Conservation (phyloP, 2,113 vertebrate genomes). For the Argyrosomus japonicus region DNA sequence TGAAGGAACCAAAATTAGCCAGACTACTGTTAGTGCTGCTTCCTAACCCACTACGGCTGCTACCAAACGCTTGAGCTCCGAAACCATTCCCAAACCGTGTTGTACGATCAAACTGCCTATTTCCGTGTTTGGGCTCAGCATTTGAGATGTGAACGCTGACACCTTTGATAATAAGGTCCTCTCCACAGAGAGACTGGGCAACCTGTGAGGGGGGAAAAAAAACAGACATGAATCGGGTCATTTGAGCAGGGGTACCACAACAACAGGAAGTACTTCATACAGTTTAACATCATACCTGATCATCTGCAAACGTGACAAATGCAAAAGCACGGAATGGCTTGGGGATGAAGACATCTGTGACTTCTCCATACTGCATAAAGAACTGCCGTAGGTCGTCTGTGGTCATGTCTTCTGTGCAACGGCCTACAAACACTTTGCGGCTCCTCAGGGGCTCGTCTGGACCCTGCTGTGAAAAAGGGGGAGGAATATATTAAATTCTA, state of each 20-base stretch:
- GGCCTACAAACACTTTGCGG: constrained; percentile 97
- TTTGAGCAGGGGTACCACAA: background rate
- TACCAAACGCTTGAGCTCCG: constrained; percentile 94
- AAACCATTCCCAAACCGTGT: constrained; percentile 91
- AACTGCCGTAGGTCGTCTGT: constrained; percentile 95
- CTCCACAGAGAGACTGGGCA: constrained; percentile 96
- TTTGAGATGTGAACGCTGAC: constrained; percentile 99
- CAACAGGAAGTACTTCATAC: background rate
- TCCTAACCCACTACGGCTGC: constrained; percentile 90
- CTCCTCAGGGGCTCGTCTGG: constrained; percentile 95
- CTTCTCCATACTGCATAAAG: constrained; percentile 98
- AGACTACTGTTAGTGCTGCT: constrained; percentile 84
- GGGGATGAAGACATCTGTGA: constrained; percentile 99
- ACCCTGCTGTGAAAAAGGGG: constrained; percentile 86
- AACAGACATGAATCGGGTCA: background rate
- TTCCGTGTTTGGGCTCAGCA: constrained; percentile 98
- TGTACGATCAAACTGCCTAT: constrained; percentile 94
- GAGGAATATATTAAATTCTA: background rate
- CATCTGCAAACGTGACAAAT: constrained; percentile 98
- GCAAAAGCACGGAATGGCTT: constrained; percentile 98
- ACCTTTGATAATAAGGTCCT: constrained; percentile 99
- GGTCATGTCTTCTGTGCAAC: constrained; percentile 97
- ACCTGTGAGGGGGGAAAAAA: constrained; percentile 82
- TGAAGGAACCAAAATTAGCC: constrained; percentile 95
- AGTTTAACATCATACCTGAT: constrained; percentile 88